Base-by-base conservation (phyloP, 1,140 invertebrate genomes). In the Scaptomyza hsui region DNA sequence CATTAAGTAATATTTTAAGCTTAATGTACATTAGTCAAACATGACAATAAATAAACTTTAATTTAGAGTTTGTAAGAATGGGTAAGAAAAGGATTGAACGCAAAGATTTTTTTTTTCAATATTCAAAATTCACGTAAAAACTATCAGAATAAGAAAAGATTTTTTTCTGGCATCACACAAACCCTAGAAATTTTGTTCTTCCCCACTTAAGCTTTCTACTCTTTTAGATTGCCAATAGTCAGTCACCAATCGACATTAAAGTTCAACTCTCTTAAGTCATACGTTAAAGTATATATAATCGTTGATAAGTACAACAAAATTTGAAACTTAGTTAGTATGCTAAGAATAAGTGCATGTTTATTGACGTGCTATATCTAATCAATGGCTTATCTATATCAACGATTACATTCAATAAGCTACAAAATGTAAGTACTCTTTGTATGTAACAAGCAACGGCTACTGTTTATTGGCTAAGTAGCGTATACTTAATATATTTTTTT, bases 281-380 rank as follows among this genome's bases (percentile, higher is more conserved):
- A 1, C 24, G 6, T 9, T 29, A 29, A 37, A n/a, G 12, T 37
- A 9, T 2, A 9, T 2, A 12, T 3, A 32, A 37, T 37, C n/a
- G 12, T 37, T 37, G 32, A 37, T n/a, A n/a, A 37, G 32, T 37
- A 4, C n/a, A 37, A n/a, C 12, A 37, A n/a, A n/a, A n/a, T n/a
- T 7, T 37, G 7, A 29, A 26, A 26, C 4, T 26, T 6, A 29
- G 7, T 9, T 29, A 6, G 26, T 29, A 9, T n/a, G n/a, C n/a
- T 24, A 3, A 24, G 24, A 24, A 24, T 1, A 6, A 24, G 4
- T 24, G 6, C 24, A n/a, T 24, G 24, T 24, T 24, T 37, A 37
- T 37, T 29, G 7, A 37, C n/a, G n/a, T n/a, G 37, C 45, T 19
- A 48, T 70, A 70, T 70, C 67, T 70, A 56, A 70, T 70, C 67